These are phyloP conservation scores for Hoplodrina ambigua DNA, from an alignment of 2,888 invertebrate species.

Conservation along the genomic window DNA sequence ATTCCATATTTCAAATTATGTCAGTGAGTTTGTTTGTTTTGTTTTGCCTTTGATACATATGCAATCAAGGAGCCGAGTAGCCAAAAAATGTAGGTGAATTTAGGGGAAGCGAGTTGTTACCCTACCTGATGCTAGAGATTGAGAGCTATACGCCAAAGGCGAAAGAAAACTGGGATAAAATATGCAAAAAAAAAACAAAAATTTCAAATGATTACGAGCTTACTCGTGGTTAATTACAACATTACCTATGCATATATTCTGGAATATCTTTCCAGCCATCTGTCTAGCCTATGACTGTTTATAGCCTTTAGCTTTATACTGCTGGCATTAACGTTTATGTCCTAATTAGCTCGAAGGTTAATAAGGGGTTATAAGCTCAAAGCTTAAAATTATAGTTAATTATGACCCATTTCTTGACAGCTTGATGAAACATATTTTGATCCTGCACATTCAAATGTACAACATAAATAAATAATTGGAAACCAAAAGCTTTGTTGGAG, in stretches of 20 bases:
- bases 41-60: not conserved
- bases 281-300: constrained; percentile 16
- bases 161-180: not conserved
- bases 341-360: constrained; percentile 36
- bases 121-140: too few species aligned
- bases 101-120: too few species aligned
- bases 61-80: too few species aligned
- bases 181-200: not conserved
- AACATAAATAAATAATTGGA: constrained; percentile 16
- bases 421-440: constrained; percentile 2
- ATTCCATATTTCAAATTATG: not conserved
- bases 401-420: constrained; percentile 8
- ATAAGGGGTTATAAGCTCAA: constrained; percentile 23
- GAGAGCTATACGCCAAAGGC: too few species aligned
- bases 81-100: too few species aligned
- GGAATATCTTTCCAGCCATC: constrained; percentile 18
- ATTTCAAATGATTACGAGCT: too few species aligned
- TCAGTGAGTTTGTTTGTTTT: not conserved
- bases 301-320: constrained; percentile 28
- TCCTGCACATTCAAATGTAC: not conserved
- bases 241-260: not conserved
- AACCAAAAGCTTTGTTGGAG: constrained; percentile 8
- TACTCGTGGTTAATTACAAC: not conserved
- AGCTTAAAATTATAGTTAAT: constrained; percentile 6
- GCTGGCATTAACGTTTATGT: constrained; percentile 30